These are phyloP conservation scores for Erannis defoliaria DNA, from an alignment of 2,888 invertebrate genomes.

Conservation along the genomic window DNA sequence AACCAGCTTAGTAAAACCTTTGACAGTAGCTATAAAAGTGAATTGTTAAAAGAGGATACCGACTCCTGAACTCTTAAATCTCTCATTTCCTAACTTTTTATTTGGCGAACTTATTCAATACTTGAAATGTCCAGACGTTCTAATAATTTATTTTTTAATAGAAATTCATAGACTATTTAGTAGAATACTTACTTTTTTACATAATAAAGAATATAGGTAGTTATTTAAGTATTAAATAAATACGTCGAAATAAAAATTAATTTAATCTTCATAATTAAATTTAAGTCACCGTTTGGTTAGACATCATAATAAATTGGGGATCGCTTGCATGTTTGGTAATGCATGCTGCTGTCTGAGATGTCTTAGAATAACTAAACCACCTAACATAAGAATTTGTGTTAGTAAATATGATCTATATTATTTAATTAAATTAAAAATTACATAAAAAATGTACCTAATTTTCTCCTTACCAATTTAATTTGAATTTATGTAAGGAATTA, in stretches of 20 bases:
- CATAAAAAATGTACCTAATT: conserved; percentile 58
- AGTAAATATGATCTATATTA: neutral
- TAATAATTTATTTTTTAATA: conserved; percentile 31
- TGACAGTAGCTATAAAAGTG: conserved; percentile 17
- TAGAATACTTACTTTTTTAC: neutral
- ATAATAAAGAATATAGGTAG: neutral
- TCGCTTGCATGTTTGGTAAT: conserved; percentile 13
- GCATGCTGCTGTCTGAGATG: conserved; percentile 4
- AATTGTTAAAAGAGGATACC: conserved; percentile 24
- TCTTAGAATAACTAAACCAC: conserved; percentile 28
- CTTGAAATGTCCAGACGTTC: too few species aligned
- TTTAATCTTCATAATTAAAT: neutral
- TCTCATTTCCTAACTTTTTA: conserved; percentile 8
- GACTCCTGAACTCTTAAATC: conserved; percentile 12
- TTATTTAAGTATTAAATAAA: conserved; percentile 7
- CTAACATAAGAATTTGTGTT: conserved; percentile 28
- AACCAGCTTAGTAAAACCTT: conserved; percentile 17
- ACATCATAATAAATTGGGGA: neutral
- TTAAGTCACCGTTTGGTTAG: neutral
- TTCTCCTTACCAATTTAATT: conserved; percentile 58
- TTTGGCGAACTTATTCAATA: conserved; percentile 33
- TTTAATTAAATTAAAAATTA: neutral
- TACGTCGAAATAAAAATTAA: conserved; percentile 9
- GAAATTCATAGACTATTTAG: neutral
- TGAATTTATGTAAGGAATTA: conserved; percentile 9